A percentile compares a stretch with the other conserved stretches of the same genome.
These are phyloP conservation scores for Steatocranus sp. DNA, from an alignment of 2,797 vertebrate genomes.

Conservation along the genomic window DNA sequence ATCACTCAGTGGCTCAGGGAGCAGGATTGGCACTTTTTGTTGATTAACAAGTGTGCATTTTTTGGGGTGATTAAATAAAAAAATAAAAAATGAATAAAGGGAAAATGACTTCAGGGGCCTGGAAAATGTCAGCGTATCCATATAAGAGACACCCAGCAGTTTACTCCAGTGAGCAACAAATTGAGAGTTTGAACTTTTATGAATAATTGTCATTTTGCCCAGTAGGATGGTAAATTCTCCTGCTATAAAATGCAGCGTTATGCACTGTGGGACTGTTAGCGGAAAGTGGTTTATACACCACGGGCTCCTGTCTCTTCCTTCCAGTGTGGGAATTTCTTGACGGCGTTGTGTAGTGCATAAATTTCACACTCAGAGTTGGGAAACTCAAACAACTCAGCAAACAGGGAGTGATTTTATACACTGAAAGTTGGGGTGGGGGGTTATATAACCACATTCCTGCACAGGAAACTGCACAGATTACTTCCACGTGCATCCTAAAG, in stretches of 20 bases:
- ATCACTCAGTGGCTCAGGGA: conserved; percentile 23
- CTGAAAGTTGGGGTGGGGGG: background rate
- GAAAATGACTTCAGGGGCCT: background rate
- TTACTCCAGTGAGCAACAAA: background rate
- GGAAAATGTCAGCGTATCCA: background rate
- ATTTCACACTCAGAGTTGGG: background rate
- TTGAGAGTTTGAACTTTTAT: background rate
- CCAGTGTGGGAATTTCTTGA: background rate
- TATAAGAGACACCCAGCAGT: background rate
- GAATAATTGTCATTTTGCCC: background rate
- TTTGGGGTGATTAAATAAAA: background rate
- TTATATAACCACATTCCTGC: background rate
- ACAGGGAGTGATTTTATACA: background rate
- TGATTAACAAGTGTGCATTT: conserved; percentile 17
- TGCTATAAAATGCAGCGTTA: background rate
- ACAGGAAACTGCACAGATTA: conserved; percentile 10
- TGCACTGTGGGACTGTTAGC: background rate
- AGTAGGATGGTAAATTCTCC: background rate
- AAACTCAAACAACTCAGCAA: background rate
- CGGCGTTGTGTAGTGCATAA: background rate
- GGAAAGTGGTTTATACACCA: background rate
- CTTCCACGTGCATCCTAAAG: conserved; percentile 24
- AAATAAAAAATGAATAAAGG: background rate
- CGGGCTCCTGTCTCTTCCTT: background rate
- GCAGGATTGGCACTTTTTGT: conserved; percentile 14